Base-by-base conservation (phyloP, 2,797 vertebrate genomes). In the Austrolebias charrua region DNA sequence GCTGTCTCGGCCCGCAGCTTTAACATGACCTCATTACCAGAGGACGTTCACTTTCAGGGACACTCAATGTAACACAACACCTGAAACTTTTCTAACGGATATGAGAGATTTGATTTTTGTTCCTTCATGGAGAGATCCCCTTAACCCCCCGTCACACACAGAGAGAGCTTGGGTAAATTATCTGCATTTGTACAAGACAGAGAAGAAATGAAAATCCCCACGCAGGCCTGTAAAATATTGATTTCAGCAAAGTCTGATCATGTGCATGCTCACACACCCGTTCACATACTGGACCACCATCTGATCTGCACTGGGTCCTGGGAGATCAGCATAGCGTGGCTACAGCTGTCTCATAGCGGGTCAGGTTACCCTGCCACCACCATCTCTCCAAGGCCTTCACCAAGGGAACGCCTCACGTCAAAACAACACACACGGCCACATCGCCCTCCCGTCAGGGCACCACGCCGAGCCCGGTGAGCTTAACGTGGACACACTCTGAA, bases 311-410 rank as follows among this genome's bases (percentile, higher is more conserved):
- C 57, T 61, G 71, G 65, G 63, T 73, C 86, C 72, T 51, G 0
- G 45, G 69, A 73, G 86, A 88, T 85, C 80, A 79, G 81, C 61
- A 43, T 66, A 8, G 56, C 62, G 63, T 77, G 73, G 84, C 83
- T 86, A 88, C 88, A 91, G 89, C 89, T 90, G 88, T 81, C 88
- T 85, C 82, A 67, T 76, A 53, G 76, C 33, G 8, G 78, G 73
- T 91, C 86, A 20, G 58, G 81, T 90, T 90, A 86, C 89, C 49
- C 76, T 59, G 78, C 72, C 71, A 69, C 68, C 78, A 50, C 76
- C 75, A 65, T 81, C 12, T 38, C 82, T 78, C 86, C 82, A 67
- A 73, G 78, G 85, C 74, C 82, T 47, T 89, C 87, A 82, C 88
- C 88, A 87, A 79, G 84, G 84, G 73, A 88, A 90, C 81, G 54